A percentile compares a stretch with the other conserved stretches of the same genome.
phyloP scores from a whole-genome alignment of 2,888 invertebrate genomes.

The Pandemis heparana region DNA sequence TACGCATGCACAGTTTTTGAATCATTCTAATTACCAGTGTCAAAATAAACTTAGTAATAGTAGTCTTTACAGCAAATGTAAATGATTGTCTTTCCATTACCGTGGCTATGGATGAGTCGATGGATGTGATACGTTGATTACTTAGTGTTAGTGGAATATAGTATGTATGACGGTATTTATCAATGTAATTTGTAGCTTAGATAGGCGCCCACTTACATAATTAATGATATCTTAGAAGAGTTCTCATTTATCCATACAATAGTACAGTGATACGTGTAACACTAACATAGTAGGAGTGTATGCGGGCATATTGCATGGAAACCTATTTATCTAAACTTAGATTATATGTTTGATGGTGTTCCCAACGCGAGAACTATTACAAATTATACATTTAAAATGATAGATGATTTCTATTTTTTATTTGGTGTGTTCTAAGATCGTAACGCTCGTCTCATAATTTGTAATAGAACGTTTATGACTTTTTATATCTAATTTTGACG shows the following conservation, averaged over 20 bases:
- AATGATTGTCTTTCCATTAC: slow-evolving; percentile 42
- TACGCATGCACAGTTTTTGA: slow-evolving; percentile 11
- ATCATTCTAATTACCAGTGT: slow-evolving; percentile 37
- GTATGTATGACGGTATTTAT: slow-evolving; percentile 80
- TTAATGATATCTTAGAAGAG: slow-evolving; percentile 67
- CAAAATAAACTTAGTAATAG: slow-evolving; percentile 35
- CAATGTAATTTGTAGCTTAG: slow-evolving; percentile 75
- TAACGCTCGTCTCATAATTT: slow-evolving; percentile 28
- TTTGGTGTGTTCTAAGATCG: slow-evolving; percentile 66
- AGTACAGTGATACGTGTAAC: slow-evolving; percentile 62
- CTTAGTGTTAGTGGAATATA: slow-evolving; percentile 72
- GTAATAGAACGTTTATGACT: slow-evolving; percentile 25
- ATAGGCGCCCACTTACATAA: slow-evolving; percentile 69
- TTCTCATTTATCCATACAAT: slow-evolving; percentile 69
- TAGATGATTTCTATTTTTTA: slow-evolving; percentile 64
- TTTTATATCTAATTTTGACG: slow-evolving; percentile 9
- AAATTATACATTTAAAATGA: slow-evolving; percentile 28
- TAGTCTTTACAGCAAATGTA: slow-evolving; percentile 33
- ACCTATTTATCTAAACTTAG: slow-evolving; percentile 64
- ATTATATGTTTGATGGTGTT: slow-evolving; percentile 54
- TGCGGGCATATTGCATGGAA: slow-evolving; percentile 58
- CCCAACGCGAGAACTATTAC: slow-evolving; percentile 36
- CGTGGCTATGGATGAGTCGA: slow-evolving; percentile 74
- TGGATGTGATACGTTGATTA: slow-evolving; percentile 83
- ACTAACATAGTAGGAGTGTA: slow-evolving; percentile 53